A percentile compares a stretch with the other conserved stretches of the same genome.
Evolutionary conservation across 2,113 vertebrate species (phyloP).

Genomic region (Chelonoidis abingdonii): DNA sequence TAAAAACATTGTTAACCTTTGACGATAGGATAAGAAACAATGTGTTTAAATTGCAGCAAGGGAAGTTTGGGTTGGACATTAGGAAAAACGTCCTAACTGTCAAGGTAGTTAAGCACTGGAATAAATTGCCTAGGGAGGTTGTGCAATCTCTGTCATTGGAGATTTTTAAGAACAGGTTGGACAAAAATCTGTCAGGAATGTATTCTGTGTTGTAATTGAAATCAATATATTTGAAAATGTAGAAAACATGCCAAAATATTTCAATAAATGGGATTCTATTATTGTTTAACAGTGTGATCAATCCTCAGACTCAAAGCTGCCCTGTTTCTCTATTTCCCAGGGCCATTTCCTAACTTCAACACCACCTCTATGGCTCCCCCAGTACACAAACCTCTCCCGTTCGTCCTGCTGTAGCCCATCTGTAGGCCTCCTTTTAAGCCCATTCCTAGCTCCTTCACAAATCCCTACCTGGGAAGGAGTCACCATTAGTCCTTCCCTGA

Average conservation of each 20-base stretch:
- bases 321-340: not conserved
- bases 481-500: not conserved
- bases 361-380: not conserved
- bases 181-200: not conserved
- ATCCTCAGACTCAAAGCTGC: not conserved
- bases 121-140: not conserved
- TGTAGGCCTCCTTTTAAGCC: not conserved
- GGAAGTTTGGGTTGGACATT: too few species aligned
- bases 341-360: not conserved
- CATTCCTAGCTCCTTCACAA: not conserved
- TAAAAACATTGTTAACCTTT: too few species aligned
- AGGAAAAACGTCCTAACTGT: not conserved
- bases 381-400: not conserved
- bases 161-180: not conserved
- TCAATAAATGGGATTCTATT: too few species aligned
- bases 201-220: too few species aligned
- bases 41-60: too few species aligned
- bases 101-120: not conserved
- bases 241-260: too few species aligned
- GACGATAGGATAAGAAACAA: too few species aligned
- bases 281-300: too few species aligned
- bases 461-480: not conserved
- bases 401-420: not conserved
- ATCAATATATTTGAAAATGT: too few species aligned
- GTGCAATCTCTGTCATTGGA: not conserved